These are phyloP conservation scores for Crocidura indochinensis DNA, from an alignment of 2,797 vertebrate species.

Conservation along the genomic window DNA sequence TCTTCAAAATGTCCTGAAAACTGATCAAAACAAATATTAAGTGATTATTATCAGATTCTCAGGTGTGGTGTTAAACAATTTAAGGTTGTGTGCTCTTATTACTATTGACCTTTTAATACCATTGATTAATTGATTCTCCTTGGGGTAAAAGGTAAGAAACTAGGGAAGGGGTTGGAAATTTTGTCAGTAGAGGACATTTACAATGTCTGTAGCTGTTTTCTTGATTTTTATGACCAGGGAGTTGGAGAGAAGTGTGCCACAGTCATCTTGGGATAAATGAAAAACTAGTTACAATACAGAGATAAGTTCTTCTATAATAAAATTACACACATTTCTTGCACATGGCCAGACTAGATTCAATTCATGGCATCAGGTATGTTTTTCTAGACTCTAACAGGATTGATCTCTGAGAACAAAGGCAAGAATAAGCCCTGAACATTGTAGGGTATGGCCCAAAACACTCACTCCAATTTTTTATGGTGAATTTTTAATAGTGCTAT, in stretches of 20 bases:
- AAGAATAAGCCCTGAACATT: no score
- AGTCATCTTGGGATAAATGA: background rate
- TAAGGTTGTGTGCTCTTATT: slow-evolving; percentile 28
- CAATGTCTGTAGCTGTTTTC: background rate
- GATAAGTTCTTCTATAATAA: background rate
- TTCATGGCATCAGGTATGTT: no score
- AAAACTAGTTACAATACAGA: background rate
- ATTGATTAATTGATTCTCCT: background rate
- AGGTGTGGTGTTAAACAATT: background rate
- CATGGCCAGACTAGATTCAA: no score
- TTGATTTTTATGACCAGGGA: background rate
- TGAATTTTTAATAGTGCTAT: background rate
- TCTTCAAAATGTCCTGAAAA: slow-evolving; percentile 48
- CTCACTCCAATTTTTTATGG: no score
- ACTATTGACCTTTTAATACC: background rate
- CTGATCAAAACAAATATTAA: slow-evolving; percentile 5
- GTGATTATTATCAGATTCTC: background rate
- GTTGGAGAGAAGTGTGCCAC: background rate
- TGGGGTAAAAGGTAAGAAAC: background rate
- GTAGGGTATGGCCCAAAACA: no score
- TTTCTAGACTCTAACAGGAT: no score
- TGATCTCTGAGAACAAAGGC: no score
- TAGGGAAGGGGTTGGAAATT: background rate
- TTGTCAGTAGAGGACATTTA: background rate
- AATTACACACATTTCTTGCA: background rate